phyloP scores from a whole-genome alignment of 2,888 invertebrate genomes.

The Leptura quadrifasciata region DNA sequence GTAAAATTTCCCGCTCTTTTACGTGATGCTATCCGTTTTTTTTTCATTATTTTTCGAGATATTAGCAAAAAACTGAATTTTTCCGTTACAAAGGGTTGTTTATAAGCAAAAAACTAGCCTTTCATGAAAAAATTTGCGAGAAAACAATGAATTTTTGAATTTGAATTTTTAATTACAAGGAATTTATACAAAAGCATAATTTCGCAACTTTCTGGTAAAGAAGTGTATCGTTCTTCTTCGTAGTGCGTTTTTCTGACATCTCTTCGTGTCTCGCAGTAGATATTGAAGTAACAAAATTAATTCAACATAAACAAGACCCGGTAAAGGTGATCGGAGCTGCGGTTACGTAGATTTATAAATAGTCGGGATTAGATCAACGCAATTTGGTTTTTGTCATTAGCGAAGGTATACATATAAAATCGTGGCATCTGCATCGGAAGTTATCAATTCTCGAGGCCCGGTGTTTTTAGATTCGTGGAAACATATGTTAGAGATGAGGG shows the following conservation, averaged over 20 bases:
- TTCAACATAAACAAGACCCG: conserved; percentile 11
- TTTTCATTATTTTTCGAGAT: too few species aligned
- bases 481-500: conserved; percentile 57
- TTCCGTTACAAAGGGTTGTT: too few species aligned
- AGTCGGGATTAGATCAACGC: conserved; percentile 14
- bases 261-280: not conserved
- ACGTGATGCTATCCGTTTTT: too few species aligned
- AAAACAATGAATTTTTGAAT: too few species aligned
- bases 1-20: too few species aligned
- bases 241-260: not conserved
- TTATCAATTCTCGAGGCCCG: conserved; percentile 60
- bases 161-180: too few species aligned
- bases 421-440: conserved; percentile 57
- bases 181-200: too few species aligned
- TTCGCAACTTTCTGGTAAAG: too few species aligned
- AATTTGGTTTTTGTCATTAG: conserved; percentile 24
- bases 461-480: conserved; percentile 67
- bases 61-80: too few species aligned
- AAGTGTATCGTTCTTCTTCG: too few species aligned
- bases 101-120: too few species aligned
- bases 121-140: too few species aligned
- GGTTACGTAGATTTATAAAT: conserved; percentile 31
- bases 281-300: conserved; percentile 4
- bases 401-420: conserved; percentile 1
- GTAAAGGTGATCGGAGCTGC: not conserved